Evolutionary conservation across 2,113 vertebrate species (phyloP), one percentile per base, ranked within the genome.

Genomic region (Theropithecus gelada): DNA sequence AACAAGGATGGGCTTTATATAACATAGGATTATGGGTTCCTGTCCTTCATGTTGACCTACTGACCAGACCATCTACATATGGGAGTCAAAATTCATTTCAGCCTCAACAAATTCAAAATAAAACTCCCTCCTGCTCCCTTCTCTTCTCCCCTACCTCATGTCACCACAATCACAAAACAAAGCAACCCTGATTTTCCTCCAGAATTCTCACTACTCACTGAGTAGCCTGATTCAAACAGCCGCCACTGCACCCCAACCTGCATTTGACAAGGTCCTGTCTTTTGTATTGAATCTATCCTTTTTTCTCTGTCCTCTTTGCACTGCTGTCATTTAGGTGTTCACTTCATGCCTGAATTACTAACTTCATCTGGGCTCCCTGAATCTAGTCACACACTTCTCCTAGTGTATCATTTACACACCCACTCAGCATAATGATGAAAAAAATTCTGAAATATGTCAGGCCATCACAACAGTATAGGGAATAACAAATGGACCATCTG

Each of bases 231-330:
- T 61, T 78, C 52, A 79, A 40, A n/a, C 40, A 18, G 4, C 43
- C 0, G 0, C 17, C 14, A 4, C 0, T 43, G 9, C 20, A 48
- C 4, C 7, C 23, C 22, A 40, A 8, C 45, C 22, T 35, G 45
- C 40, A 38, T 70, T 82, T 83, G 40, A 3, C 40, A 22, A 66
- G 18, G 35, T 52, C 64, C n/a, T 82, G 8, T 45, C 38, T 81
- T 61, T 85, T 87, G 64, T 88, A 0, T 55, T 87, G 80, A 92
- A 27, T 87, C 27, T 52, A 0, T n/a, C 38, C 50, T 72, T 64
- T 38, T 43, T 76, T 75, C 35, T 89, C 81, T 9, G 23, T 35
- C 8, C 40, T 48, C 57, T 30, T 38, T 27, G 27, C 11, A 22
- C 9, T 30, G 40, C 35, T 40, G 57, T 84, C 70, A 23, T 64